These are phyloP conservation scores for Zaprionus nigranus DNA, from an alignment of 1,140 invertebrate species.

Conservation along the genomic window DNA sequence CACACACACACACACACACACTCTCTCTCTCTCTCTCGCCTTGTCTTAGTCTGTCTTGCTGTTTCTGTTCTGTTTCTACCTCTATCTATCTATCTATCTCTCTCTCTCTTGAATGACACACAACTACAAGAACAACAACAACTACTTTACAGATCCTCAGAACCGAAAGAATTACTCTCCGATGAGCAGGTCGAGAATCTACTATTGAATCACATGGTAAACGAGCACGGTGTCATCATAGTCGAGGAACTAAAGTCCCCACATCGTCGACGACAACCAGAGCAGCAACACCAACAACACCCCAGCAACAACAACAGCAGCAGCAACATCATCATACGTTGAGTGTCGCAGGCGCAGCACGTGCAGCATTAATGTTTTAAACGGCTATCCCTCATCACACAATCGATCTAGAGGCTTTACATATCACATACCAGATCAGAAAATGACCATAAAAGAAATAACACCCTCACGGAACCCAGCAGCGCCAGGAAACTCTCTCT, in stretches of 20 bases:
- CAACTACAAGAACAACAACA: slow-evolving; percentile 47
- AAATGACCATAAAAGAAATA: background rate
- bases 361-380: slow-evolving; percentile 63
- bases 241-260: slow-evolving; percentile 80
- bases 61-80: slow-evolving; percentile 18
- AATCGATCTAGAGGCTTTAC: too few relatives aligned
- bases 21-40: slow-evolving; percentile 16
- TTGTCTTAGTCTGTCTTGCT: slow-evolving; percentile 1
- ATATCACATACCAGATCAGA: slow-evolving; percentile 9
- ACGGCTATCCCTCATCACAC: too few relatives aligned
- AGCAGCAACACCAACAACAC: slow-evolving; percentile 40
- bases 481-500: slow-evolving; percentile 16
- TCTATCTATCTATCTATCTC: slow-evolving; percentile 13
- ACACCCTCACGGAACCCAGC: background rate
- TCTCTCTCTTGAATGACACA: slow-evolving; percentile 19
- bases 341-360: slow-evolving; percentile 57
- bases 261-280: slow-evolving; percentile 36
- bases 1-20: too few relatives aligned
- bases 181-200: slow-evolving; percentile 84
- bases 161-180: slow-evolving; percentile 82
- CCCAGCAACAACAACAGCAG: slow-evolving; percentile 50
- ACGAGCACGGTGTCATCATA: slow-evolving; percentile 78
- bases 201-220: slow-evolving; percentile 78
- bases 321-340: slow-evolving; percentile 55
- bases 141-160: slow-evolving; percentile 79